These are phyloP conservation scores for Pantherophis alleghaniensis DNA, from an alignment of 2,797 vertebrate genomes.

Conservation along the genomic window DNA sequence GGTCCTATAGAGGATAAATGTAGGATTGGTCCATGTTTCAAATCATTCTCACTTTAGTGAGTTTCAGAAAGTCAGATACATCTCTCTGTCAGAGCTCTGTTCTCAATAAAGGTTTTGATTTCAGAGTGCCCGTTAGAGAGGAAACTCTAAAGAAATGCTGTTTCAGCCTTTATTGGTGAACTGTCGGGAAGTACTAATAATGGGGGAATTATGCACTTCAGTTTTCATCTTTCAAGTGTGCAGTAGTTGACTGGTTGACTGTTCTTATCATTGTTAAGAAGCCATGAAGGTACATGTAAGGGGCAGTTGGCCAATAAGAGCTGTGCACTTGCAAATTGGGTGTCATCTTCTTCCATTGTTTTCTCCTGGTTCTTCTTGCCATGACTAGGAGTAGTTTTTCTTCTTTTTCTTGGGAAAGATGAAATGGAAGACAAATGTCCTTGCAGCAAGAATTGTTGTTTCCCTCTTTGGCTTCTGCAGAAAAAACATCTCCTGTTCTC, in stretches of 20 bases:
- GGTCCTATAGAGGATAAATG: rapidly evolving
- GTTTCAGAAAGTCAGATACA: rapidly evolving
- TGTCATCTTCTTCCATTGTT: neutral
- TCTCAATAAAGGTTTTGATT: neutral
- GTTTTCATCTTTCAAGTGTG: neutral
- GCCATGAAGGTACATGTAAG: neutral
- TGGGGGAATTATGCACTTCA: neutral
- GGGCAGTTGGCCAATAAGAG: neutral
- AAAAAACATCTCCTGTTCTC: no score
- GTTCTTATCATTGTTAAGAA: neutral
- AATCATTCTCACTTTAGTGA: neutral
- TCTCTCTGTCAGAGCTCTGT: neutral
- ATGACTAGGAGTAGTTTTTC: neutral
- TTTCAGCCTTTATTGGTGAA: neutral
- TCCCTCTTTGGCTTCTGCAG: no score
- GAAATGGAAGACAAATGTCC: no score
- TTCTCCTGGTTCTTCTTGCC: no score
- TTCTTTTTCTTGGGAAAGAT: no score
- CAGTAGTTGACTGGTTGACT: neutral
- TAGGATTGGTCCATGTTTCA: neutral
- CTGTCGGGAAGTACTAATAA: neutral
- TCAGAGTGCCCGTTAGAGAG: neutral
- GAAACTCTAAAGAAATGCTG: neutral
- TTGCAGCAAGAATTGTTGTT: no score
- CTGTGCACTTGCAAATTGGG: neutral